A percentile compares a stretch with the other conserved stretches of the same genome.
Conservation (phyloP, 2,888 invertebrate genomes). For the Yponomeuta evonymella region DNA sequence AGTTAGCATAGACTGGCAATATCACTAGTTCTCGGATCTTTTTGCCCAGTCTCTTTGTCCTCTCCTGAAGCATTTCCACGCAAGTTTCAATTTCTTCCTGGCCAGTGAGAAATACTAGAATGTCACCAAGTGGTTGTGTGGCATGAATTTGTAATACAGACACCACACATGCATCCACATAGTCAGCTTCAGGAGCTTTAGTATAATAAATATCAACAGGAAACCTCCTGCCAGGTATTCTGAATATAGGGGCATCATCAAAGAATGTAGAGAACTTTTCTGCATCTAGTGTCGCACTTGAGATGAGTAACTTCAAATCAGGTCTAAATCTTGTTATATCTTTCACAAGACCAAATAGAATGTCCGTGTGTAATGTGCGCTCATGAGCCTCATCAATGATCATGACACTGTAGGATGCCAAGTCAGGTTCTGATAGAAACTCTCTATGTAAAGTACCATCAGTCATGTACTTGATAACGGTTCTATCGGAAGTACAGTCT, state of each 20-base stretch:
- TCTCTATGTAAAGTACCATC: slow-evolving; percentile 98
- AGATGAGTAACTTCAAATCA: slow-evolving; percentile 96
- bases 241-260: slow-evolving; percentile 98
- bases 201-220: slow-evolving; percentile 99
- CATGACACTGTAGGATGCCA: slow-evolving; percentile 97
- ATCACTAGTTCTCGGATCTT: slow-evolving; percentile 95
- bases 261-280: slow-evolving; percentile 98
- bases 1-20: slow-evolving; percentile 97
- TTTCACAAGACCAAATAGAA: slow-evolving; percentile 97
- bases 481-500: slow-evolving; percentile 98
- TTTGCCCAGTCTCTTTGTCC: slow-evolving; percentile 92
- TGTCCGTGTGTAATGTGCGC: slow-evolving; percentile 97
- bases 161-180: slow-evolving; percentile 98
- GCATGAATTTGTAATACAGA: slow-evolving; percentile 98
- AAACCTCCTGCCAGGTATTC: slow-evolving; percentile 97
- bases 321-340: slow-evolving; percentile 95
- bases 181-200: slow-evolving; percentile 99
- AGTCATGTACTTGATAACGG: slow-evolving; percentile 98
- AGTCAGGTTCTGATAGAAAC: slow-evolving; percentile 97
- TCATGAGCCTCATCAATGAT: slow-evolving; percentile 99
- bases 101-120: slow-evolving; percentile 97
- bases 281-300: slow-evolving; percentile 98
- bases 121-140: slow-evolving; percentile 96
- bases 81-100: slow-evolving; percentile 95
- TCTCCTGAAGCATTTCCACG: slow-evolving; percentile 91